Evolutionary conservation across 1,140 invertebrate species (phyloP).

Genomic region (Drosophila ercepeae): DNA sequence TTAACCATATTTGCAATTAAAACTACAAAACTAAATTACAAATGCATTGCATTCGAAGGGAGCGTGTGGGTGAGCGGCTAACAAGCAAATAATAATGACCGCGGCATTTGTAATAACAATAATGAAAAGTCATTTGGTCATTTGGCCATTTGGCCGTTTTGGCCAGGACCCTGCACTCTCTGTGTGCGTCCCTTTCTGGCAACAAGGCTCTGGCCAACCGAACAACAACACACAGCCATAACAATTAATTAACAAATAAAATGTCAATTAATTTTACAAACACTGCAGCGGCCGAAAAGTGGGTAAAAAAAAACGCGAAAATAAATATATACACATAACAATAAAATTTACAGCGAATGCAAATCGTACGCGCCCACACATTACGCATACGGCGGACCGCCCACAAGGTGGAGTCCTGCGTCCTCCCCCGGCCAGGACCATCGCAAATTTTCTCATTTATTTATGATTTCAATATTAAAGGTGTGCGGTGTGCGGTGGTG

Average conservation of each 20-base stretch:
- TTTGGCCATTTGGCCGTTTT: slow-evolving; percentile 65
- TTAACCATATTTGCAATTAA: slow-evolving; percentile 80
- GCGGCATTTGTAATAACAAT: slow-evolving; percentile 81
- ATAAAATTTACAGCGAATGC: slow-evolving; percentile 69
- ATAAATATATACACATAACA: slow-evolving; percentile 58
- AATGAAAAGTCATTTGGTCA: slow-evolving; percentile 79
- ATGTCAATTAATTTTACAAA: slow-evolving; percentile 83
- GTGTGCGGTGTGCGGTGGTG: slow-evolving; percentile 33
- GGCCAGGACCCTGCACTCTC: not conserved
- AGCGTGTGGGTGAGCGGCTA: slow-evolving; percentile 15
- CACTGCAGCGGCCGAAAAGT: slow-evolving; percentile 40
- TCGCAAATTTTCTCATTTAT: slow-evolving; percentile 77
- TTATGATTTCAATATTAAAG: slow-evolving; percentile 83
- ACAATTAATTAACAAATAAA: slow-evolving; percentile 83
- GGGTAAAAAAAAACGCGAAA: slow-evolving; percentile 6
- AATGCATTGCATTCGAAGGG: slow-evolving; percentile 66
- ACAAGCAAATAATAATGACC: slow-evolving; percentile 80
- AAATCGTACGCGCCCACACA: slow-evolving; percentile 6
- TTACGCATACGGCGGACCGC: slow-evolving; percentile 16
- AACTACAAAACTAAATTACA: slow-evolving; percentile 82
- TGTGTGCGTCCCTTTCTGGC: not conserved
- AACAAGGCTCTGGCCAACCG: too few species aligned
- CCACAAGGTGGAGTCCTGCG: too few species aligned
- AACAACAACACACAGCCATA: slow-evolving; percentile 59
- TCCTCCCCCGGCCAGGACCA: not conserved